phyloP scores from a whole-genome alignment of 2,797 vertebrate genomes.

The Orestias chungarensis region DNA sequence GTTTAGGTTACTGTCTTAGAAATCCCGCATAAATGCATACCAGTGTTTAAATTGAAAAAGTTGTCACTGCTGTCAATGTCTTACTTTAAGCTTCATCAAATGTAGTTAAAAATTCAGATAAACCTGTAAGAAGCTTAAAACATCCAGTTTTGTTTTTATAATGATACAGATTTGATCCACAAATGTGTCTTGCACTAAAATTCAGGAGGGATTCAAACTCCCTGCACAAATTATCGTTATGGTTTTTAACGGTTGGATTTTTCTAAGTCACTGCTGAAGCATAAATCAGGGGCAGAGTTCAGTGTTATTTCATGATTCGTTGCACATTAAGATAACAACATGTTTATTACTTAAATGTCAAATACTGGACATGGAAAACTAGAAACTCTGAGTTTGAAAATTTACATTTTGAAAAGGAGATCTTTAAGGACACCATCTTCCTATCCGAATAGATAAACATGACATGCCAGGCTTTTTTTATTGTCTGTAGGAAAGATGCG shows the following conservation, averaged over 20 bases:
- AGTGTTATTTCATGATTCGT: not conserved
- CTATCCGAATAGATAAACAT: not conserved
- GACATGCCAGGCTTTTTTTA: not conserved
- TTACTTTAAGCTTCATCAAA: not conserved
- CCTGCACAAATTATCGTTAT: slow-evolving; percentile 57
- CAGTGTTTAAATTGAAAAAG: not conserved
- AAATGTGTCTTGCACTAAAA: slow-evolving; percentile 80
- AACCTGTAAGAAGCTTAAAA: no score
- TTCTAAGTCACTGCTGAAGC: not conserved
- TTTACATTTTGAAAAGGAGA: not conserved
- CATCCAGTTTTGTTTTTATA: no score
- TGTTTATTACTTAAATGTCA: not conserved
- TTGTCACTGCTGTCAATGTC: not conserved
- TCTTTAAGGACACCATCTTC: not conserved
- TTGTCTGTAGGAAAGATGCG: not conserved
- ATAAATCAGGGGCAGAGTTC: not conserved
- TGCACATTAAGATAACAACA: not conserved
- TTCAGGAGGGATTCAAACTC: slow-evolving; percentile 56
- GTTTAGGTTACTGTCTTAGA: not conserved
- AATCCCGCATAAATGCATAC: not conserved
- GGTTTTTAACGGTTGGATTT: slow-evolving; percentile 62
- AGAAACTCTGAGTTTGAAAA: not conserved
- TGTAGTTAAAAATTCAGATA: not conserved
- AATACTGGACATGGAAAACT: not conserved
- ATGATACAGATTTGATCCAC: no score